These are phyloP conservation scores for Melieria omissa DNA, from an alignment of 2,888 invertebrate species.

Conservation along the genomic window DNA sequence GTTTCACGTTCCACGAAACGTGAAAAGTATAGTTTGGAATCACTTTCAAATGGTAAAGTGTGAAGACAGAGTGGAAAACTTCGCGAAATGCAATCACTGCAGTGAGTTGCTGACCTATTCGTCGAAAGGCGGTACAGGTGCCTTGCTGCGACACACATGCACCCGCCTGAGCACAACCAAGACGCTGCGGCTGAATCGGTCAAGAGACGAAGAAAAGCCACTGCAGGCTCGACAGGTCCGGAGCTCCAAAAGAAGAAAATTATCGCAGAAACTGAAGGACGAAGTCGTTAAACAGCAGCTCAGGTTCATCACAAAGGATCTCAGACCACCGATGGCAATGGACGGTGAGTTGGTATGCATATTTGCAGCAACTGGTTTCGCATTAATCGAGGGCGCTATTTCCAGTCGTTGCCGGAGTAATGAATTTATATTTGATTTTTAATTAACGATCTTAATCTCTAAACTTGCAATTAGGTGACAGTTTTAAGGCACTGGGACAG, in stretches of 20 bases:
- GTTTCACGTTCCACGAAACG: background rate
- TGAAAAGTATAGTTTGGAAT: conserved; percentile 14
- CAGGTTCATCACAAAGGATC: conserved; percentile 11
- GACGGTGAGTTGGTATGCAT: background rate
- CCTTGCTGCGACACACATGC: conserved; percentile 10
- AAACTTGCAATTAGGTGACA: background rate
- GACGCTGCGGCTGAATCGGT: background rate
- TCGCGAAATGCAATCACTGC: conserved; percentile 15
- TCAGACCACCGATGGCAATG: conserved; percentile 1
- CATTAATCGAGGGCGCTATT: background rate
- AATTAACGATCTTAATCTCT: background rate
- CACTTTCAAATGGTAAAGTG: conserved; percentile 18
- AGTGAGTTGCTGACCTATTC: conserved; percentile 14
- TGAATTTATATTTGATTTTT: background rate
- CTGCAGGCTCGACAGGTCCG: background rate
- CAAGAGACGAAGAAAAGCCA: background rate
- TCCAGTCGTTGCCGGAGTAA: background rate
- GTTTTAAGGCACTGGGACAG: conserved; percentile 8
- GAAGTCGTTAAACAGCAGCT: conserved; percentile 6
- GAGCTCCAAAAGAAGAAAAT: conserved; percentile 6
- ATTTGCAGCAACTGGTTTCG: background rate
- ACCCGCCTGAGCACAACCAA: background rate
- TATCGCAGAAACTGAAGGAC: conserved; percentile 12
- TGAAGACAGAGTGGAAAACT: conserved; percentile 13
- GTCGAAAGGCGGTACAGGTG: conserved; percentile 9